Evolutionary conservation across 2,888 invertebrate genomes (phyloP), one percentile per base, ranked within the genome.

Genomic region (Lutraria lutraria): DNA sequence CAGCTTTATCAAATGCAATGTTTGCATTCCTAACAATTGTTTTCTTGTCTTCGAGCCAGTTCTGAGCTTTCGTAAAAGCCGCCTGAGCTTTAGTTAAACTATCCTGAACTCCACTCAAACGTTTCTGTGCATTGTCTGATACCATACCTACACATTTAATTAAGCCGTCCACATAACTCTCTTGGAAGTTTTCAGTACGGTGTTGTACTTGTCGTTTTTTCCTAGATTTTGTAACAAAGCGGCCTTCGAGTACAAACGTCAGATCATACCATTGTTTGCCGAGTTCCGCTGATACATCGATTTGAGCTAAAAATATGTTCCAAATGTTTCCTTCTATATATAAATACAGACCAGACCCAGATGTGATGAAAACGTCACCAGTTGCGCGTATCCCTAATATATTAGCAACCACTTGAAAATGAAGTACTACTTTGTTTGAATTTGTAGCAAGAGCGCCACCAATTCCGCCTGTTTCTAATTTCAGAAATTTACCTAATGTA

Each of bases 271-370:
- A 91, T 68, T 89, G 83, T 43, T 86, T 86, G 0, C 89, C 91
- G 83, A 88, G 15, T 29, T 85, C 87, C 6, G 92, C 90, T 8
- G 86, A 80, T 10, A 91, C 76, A 16, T 88, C 82, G n/a, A 93
- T 72, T 54, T 90, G 89, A 21, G 89, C 92, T 0, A 90, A 53
- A 53, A 89, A 92, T 3, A 93, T 79, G 31, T 86, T 81, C 90
- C 91, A 92, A 16, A 92, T 60, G 43, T 91, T 92, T 52, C 88
- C 88, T 85, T 92, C 92, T n/a, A 90, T 19, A 80, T 87, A 84
- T 6, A 88, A 34, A 54, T 85, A 83, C 0, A 93, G 8, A 15
- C 92, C 89, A 53, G 79, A 85, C 19, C 43, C 88, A 16, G 81
- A 53, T 19, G 63, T 88, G 0, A 93, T 85, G 25, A 92, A 89